Percentiles rank a stretch among this genome's conserved stretches.
phyloP scores from a whole-genome alignment of 2,113 vertebrate genomes.

The Collichthys lucidus region DNA sequence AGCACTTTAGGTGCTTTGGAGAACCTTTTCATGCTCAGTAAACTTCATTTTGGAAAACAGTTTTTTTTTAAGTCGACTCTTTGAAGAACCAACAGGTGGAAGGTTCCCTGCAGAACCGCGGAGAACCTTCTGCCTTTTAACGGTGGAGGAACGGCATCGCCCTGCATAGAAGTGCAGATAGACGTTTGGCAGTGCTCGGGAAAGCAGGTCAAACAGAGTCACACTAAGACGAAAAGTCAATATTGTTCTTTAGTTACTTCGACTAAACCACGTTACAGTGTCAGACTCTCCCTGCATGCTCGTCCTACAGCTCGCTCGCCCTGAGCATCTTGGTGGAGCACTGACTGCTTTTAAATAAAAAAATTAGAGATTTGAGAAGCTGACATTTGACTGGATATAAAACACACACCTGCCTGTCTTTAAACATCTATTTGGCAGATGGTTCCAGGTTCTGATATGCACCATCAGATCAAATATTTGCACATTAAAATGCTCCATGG shows the following conservation, averaged over 20 bases:
- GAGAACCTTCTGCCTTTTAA: too few species aligned
- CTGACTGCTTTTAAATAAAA: not conserved
- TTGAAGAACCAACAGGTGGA: too few species aligned
- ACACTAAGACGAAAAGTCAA: slow-evolving; percentile 41
- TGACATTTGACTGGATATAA: not conserved
- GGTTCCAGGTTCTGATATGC: not conserved
- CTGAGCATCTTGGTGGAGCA: not conserved
- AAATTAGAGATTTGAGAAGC: too few species aligned
- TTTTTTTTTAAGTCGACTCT: too few species aligned
- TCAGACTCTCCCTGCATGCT: not conserved
- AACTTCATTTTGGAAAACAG: too few species aligned
- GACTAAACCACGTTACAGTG: not conserved
- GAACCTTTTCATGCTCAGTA: too few species aligned
- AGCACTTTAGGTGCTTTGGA: too few species aligned
- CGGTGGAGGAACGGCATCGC: not conserved
- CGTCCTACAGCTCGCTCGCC: not conserved
- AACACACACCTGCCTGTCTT: not conserved
- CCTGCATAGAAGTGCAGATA: not conserved
- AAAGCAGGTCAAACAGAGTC: slow-evolving; percentile 23
- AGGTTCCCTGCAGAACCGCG: too few species aligned
- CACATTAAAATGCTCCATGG: not conserved
- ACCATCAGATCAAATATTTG: not conserved
- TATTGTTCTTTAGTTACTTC: slow-evolving; percentile 1
- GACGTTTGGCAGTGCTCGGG: not conserved
- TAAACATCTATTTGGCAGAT: not conserved